Percentiles rank a stretch among this genome's conserved stretches.
These are phyloP conservation scores for Desmodus rotundus DNA, from an alignment of 2,113 vertebrate genomes.

Conservation along the genomic window DNA sequence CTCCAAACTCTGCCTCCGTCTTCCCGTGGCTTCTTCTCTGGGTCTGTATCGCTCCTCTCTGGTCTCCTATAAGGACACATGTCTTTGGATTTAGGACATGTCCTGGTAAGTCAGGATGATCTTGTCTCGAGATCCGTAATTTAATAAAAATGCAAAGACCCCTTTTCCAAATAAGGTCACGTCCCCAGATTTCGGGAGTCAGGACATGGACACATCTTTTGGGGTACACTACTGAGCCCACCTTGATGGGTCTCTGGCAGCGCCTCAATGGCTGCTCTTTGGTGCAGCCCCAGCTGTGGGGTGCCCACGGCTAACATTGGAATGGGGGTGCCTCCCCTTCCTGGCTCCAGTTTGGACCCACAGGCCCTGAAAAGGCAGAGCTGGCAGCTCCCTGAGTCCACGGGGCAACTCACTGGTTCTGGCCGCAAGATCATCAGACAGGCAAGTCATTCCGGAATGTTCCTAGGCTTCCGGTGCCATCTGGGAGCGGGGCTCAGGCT, in stretches of 20 bases:
- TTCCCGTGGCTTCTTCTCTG: not conserved
- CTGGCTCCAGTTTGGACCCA: not conserved
- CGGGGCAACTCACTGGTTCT: too few species aligned
- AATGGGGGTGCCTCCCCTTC: not conserved
- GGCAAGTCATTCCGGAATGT: accelerated
- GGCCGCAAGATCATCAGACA: not conserved
- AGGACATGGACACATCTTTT: not conserved
- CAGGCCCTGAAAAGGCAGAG: not conserved
- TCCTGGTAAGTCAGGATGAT: accelerated
- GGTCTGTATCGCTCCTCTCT: not conserved
- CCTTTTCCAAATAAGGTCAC: not conserved
- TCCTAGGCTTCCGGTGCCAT: accelerated
- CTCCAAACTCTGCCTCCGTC: not conserved
- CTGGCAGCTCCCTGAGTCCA: not conserved
- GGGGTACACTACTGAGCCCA: not conserved
- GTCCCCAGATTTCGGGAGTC: not conserved
- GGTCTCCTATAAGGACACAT: not conserved
- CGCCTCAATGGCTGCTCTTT: not conserved
- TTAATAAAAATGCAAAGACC: not conserved
- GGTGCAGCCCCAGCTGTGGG: not conserved
- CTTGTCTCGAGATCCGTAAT: not conserved
- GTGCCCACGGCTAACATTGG: accelerated
- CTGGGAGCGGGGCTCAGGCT: not conserved
- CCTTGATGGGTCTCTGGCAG: too few species aligned
- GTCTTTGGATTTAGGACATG: not conserved